Conservation (phyloP, 2,113 vertebrate species). For the Dipodomys ordii region DNA sequence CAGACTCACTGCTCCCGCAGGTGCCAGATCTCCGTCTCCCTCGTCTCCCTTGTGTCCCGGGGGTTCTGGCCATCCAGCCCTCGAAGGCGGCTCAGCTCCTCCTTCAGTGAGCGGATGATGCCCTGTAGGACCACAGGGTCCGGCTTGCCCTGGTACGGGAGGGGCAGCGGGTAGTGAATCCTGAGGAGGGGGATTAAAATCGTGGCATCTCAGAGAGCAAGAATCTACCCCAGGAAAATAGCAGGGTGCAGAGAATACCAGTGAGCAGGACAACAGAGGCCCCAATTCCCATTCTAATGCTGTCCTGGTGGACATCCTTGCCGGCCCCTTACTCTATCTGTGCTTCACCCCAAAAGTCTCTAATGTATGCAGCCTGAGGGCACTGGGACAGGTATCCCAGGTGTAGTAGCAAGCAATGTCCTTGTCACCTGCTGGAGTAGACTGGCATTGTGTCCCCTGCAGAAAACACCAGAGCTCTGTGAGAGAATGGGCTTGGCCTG, state of each 20-base stretch:
- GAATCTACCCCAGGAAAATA: not conserved
- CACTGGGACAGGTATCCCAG: too few relatives aligned
- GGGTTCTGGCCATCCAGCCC: slow-evolving; percentile 65
- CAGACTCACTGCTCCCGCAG: slow-evolving; percentile 91
- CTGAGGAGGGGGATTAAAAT: slow-evolving; percentile 82
- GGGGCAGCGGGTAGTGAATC: slow-evolving; percentile 96
- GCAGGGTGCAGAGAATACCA: too few relatives aligned
- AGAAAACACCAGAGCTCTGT: too few relatives aligned
- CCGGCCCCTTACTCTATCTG: too few relatives aligned
- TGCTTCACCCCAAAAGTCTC: too few relatives aligned
- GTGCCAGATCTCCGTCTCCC: slow-evolving; percentile 87
- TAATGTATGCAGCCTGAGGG: not conserved
- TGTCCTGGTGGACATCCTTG: too few relatives aligned
- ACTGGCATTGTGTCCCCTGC: too few relatives aligned
- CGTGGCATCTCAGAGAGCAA: slow-evolving; percentile 10
- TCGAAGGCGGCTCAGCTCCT: slow-evolving; percentile 87
- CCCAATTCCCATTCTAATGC: too few relatives aligned
- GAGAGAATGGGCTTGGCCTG: too few relatives aligned
- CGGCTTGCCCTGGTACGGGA: slow-evolving; percentile 92
- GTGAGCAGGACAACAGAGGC: too few relatives aligned
- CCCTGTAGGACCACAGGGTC: slow-evolving; percentile 92
- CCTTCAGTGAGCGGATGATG: slow-evolving; percentile 90
- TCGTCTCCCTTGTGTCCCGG: slow-evolving; percentile 82
- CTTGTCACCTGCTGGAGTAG: too few relatives aligned
- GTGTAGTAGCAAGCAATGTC: too few relatives aligned